phyloP scores from a whole-genome alignment of 2,888 invertebrate genomes.

The Tanytarsus gracilentus region DNA sequence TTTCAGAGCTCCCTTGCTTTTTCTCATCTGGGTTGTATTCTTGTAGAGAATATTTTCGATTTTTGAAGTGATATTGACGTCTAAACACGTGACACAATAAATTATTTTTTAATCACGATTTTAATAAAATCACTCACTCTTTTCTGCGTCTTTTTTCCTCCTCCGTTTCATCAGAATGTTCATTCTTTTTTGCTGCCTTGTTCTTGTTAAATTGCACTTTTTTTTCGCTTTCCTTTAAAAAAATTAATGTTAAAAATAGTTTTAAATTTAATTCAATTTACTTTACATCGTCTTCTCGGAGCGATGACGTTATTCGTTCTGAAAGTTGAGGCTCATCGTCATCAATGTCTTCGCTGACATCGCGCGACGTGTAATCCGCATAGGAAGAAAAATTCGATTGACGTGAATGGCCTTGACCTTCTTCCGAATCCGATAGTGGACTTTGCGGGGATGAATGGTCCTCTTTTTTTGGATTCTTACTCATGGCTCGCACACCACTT shows the following conservation, averaged over 20 bases:
- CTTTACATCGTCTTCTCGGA: slow-evolving; percentile 37
- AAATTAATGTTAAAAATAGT: not conserved
- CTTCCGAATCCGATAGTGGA: slow-evolving; percentile 23
- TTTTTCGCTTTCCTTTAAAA: slow-evolving; percentile 35
- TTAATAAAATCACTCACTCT: slow-evolving; percentile 38
- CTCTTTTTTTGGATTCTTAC: too few relatives aligned
- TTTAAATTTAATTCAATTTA: not conserved
- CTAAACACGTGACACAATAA: slow-evolving; percentile 36
- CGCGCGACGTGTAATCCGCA: slow-evolving; percentile 15
- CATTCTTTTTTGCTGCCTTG: slow-evolving; percentile 39
- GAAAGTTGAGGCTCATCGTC: slow-evolving; percentile 43
- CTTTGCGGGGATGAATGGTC: not conserved
- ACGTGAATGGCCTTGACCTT: slow-evolving; percentile 28
- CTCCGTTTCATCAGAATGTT: slow-evolving; percentile 36
- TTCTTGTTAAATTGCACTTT: slow-evolving; percentile 47
- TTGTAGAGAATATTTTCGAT: slow-evolving; percentile 70
- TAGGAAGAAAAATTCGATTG: slow-evolving; percentile 27
- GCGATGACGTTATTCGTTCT: slow-evolving; percentile 40
- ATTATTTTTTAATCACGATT: not conserved
- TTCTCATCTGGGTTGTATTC: slow-evolving; percentile 50
- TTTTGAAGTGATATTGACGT: slow-evolving; percentile 55
- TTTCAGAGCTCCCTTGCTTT: slow-evolving; percentile 34
- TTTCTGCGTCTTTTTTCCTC: slow-evolving; percentile 45
- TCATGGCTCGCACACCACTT: too few relatives aligned
- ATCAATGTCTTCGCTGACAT: slow-evolving; percentile 32